Evolutionary conservation across 2,797 vertebrate genomes (phyloP).

Genomic region (Falco novaeseelandiae): DNA sequence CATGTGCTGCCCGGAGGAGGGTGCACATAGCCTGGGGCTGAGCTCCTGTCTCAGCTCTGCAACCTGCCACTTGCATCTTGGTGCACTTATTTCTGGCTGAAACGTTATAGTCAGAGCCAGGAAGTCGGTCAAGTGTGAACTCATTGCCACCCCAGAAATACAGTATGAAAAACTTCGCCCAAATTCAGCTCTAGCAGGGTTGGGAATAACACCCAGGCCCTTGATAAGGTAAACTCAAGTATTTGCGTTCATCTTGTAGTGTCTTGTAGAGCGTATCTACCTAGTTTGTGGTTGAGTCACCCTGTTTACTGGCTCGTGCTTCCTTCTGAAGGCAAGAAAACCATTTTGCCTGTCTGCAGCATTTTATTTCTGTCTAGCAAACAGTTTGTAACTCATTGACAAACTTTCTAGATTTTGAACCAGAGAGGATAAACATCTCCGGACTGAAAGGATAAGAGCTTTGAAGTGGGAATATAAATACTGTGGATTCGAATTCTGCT

Average conservation of each 20-base stretch:
- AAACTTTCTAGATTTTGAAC: neutral
- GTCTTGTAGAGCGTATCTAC: neutral
- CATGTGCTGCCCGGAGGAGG: neutral
- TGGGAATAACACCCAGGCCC: neutral
- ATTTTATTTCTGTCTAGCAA: neutral
- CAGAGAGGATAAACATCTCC: neutral
- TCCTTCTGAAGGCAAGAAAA: slow-evolving; percentile 4
- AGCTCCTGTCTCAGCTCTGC: neutral
- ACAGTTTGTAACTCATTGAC: slow-evolving; percentile 26
- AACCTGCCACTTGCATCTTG: neutral
- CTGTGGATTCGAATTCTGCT: neutral
- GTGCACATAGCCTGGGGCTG: neutral
- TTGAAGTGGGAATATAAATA: neutral
- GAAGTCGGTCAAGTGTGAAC: neutral
- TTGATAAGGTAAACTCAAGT: neutral
- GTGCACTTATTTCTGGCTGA: neutral
- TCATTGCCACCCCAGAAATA: neutral
- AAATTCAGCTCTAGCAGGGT: neutral
- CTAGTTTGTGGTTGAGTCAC: neutral
- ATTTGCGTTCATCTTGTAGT: fast-evolving
- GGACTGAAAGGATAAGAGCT: neutral
- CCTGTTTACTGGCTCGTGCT: neutral
- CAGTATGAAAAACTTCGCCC: neutral
- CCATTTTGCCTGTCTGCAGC: neutral
- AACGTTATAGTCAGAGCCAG: neutral